Conservation (phyloP, 2,113 vertebrate genomes). For the Colossoma macropomum region DNA sequence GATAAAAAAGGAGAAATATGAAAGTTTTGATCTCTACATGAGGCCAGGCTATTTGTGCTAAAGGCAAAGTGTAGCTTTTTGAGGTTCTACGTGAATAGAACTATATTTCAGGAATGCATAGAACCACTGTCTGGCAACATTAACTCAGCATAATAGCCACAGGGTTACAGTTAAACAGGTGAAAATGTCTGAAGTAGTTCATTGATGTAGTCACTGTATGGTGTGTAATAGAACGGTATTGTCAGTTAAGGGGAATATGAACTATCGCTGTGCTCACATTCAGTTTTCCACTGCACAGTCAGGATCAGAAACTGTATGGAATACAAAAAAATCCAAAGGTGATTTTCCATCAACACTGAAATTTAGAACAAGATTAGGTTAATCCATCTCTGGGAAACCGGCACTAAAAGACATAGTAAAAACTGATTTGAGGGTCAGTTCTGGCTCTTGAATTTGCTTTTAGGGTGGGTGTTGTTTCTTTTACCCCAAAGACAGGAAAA, state of each 20-base stretch:
- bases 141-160: constrained; percentile 52
- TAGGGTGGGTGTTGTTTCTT: constrained; percentile 39
- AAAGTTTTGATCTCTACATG: background rate
- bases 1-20: constrained; percentile 2
- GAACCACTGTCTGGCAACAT: constrained; percentile 67
- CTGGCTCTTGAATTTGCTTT: constrained; percentile 52
- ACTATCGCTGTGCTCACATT: background rate
- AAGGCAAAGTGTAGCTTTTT: constrained; percentile 46
- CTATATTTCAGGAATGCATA: constrained; percentile 76
- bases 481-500: constrained; percentile 54
- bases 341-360: too few relatives aligned
- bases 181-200: background rate
- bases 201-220: constrained; percentile 18
- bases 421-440: background rate
- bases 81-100: constrained; percentile 65
- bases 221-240: background rate
- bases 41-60: constrained; percentile 46
- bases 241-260: background rate
- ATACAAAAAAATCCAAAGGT: background rate
- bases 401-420: too few relatives aligned
- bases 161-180: constrained; percentile 48
- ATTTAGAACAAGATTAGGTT: too few relatives aligned
- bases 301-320: background rate
- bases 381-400: too few relatives aligned
- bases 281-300: background rate